A percentile compares a stretch with the other conserved stretches of the same genome.
Evolutionary conservation across 2,113 vertebrate genomes (phyloP).

Genomic region (Diphyllodes magnificus): DNA sequence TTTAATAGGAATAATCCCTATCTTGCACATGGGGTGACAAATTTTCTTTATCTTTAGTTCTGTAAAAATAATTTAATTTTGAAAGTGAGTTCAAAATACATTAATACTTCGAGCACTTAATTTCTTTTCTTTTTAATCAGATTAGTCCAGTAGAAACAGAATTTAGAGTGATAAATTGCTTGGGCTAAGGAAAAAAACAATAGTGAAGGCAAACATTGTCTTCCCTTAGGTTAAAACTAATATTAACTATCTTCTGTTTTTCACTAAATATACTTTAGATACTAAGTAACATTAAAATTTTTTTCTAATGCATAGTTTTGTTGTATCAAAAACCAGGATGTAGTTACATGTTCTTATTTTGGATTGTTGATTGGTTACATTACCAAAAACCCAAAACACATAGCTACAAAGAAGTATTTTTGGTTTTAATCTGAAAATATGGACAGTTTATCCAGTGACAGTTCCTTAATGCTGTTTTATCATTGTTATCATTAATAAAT

Average conservation of each 20-base stretch:
- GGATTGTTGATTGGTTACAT: not conserved
- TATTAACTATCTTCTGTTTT: not conserved
- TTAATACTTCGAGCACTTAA: not conserved
- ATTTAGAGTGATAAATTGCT: not conserved
- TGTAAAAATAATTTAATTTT: not conserved
- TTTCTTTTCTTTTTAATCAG: not conserved
- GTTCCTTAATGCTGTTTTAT: not conserved
- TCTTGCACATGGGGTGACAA: not conserved
- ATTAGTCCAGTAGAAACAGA: not conserved
- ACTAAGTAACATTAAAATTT: not conserved
- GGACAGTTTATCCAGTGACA: not conserved
- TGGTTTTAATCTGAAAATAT: not conserved
- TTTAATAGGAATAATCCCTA: not conserved
- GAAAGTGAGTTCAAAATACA: not conserved
- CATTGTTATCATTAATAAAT: not conserved
- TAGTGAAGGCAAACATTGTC: not conserved
- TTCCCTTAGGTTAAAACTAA: not conserved
- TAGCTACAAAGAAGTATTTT: not conserved
- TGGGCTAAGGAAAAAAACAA: not conserved
- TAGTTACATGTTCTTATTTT: not conserved
- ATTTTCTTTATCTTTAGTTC: not conserved
- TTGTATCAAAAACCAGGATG: not conserved
- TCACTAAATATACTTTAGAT: not conserved
- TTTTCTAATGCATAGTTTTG: not conserved
- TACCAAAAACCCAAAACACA: not conserved